Percentiles rank a stretch among this genome's conserved stretches.
phyloP scores from a whole-genome alignment of 2,113 vertebrate species.

The Leptosomus discolor region DNA sequence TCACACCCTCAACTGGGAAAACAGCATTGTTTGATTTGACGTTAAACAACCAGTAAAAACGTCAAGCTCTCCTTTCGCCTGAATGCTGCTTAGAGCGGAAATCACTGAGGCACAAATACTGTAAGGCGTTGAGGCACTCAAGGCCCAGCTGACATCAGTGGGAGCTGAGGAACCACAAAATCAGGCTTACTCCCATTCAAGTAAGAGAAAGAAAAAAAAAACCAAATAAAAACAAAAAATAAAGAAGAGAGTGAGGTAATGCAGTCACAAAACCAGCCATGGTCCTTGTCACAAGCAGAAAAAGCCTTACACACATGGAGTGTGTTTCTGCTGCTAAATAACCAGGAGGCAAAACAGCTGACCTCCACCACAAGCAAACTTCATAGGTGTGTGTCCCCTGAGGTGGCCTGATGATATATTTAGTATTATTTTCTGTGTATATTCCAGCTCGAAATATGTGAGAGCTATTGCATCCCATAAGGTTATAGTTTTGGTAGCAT shows the following conservation, averaged over 20 bases:
- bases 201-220: not conserved
- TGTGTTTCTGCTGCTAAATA: not conserved
- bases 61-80: not conserved
- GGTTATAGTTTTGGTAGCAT: not conserved
- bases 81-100: not conserved
- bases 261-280: not conserved
- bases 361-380: not conserved
- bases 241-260: accelerated
- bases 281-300: not conserved
- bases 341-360: not conserved
- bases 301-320: not conserved
- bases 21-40: not conserved
- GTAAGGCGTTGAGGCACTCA: not conserved
- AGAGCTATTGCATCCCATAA: accelerated
- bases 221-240: not conserved
- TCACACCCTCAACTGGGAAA: not conserved
- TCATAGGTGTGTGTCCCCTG: not conserved
- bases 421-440: not conserved
- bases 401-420: not conserved
- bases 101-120: not conserved
- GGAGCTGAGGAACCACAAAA: not conserved
- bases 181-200: not conserved
- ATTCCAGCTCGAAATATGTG: not conserved
- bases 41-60: not conserved
- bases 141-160: not conserved